Conservation (phyloP, 2,797 vertebrate species). For the Cyprinodon diabolis region DNA sequence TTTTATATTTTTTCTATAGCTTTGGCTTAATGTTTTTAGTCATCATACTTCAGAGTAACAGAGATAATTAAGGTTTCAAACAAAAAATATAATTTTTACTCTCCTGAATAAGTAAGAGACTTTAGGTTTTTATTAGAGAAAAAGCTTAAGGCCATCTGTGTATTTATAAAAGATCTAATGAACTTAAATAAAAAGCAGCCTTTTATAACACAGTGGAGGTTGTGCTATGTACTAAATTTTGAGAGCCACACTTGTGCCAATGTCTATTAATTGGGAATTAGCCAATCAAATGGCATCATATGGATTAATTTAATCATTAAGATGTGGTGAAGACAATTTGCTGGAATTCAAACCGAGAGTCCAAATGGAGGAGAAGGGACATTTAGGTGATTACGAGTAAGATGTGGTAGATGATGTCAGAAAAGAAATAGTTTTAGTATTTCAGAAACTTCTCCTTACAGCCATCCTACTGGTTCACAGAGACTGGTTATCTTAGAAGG, state of each 20-base stretch:
- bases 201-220: too few species aligned
- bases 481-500: neutral
- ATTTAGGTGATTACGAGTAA: neutral
- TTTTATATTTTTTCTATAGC: too few species aligned
- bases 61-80: too few species aligned
- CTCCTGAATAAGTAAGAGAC: neutral
- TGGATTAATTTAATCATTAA: neutral
- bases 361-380: neutral
- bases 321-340: neutral
- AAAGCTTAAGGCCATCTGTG: neutral
- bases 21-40: too few species aligned
- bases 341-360: neutral
- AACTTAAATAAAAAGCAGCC: neutral
- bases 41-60: too few species aligned
- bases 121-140: neutral
- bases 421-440: too few species aligned
- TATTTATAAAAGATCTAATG: neutral
- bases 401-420: neutral
- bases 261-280: neutral
- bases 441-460: neutral
- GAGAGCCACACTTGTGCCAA: neutral
- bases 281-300: neutral
- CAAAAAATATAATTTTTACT: neutral
- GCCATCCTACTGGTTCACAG: neutral
- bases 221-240: neutral